Percentiles rank a stretch among this genome's conserved stretches.
Conservation (phyloP, 1,140 invertebrate genomes). For the Zaprionus tsacasi region DNA sequence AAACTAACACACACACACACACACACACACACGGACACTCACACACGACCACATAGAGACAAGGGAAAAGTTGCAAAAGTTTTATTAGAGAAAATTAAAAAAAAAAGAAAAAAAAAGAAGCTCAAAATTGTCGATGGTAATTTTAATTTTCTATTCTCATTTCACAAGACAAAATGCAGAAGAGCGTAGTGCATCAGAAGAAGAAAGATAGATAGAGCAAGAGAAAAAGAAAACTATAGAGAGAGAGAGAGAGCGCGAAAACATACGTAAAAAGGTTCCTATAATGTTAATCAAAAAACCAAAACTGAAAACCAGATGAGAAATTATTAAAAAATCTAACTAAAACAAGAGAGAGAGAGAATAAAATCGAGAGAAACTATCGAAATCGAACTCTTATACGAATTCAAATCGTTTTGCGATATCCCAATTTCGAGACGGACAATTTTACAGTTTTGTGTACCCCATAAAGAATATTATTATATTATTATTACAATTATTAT, state of each 20-base stretch:
- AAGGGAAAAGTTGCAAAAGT: conserved; percentile 33
- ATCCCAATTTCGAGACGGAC: conserved; percentile 69
- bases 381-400: conserved; percentile 23
- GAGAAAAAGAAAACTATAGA: conserved; percentile 21
- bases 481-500: neutral
- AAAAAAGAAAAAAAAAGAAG: conserved; percentile 9
- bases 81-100: conserved; percentile 64
- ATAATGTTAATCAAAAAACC: conserved; percentile 80
- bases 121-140: conserved; percentile 60
- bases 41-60: conserved; percentile 33
- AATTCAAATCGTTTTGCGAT: conserved; percentile 22
- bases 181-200: conserved; percentile 37
- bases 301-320: conserved; percentile 35
- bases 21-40: conserved; percentile 10
- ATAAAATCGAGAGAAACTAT: conserved; percentile 23
- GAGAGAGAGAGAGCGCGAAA: conserved; percentile 37
- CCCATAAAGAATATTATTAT: conserved; percentile 54
- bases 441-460: conserved; percentile 74
- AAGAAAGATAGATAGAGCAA: conserved; percentile 1
- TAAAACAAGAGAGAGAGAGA: conserved; percentile 21
- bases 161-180: conserved; percentile 33
- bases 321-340: conserved; percentile 16
- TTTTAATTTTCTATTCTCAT: conserved; percentile 46
- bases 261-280: conserved; percentile 83
- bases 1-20: conserved; percentile 17